Percentiles rank a stretch among this genome's conserved stretches.
Conservation (phyloP, 2,888 invertebrate species). For the Pollenia labialis region DNA sequence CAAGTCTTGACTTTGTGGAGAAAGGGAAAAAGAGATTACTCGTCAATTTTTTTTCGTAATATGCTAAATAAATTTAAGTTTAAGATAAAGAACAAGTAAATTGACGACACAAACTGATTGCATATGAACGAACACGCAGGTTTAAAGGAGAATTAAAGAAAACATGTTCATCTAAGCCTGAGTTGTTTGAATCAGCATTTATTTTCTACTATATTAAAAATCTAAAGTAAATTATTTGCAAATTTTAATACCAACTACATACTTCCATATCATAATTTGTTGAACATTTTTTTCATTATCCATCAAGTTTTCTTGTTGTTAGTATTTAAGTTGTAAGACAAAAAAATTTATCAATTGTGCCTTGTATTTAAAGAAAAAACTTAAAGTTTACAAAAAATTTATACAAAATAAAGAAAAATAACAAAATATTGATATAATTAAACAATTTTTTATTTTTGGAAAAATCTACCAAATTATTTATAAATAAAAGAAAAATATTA, state of each 20-base stretch:
- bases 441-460: not conserved
- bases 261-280: slow-evolving; percentile 68
- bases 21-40: too few relatives aligned
- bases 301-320: slow-evolving; percentile 71
- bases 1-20: too few relatives aligned
- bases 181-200: not conserved
- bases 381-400: slow-evolving; percentile 61
- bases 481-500: too few relatives aligned
- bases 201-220: slow-evolving; percentile 28
- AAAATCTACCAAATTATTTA: too few relatives aligned
- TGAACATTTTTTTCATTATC: slow-evolving; percentile 63
- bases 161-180: too few relatives aligned
- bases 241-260: slow-evolving; percentile 23
- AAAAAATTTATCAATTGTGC: slow-evolving; percentile 65
- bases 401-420: slow-evolving; percentile 47
- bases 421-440: slow-evolving; percentile 3
- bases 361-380: slow-evolving; percentile 67
- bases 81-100: too few relatives aligned
- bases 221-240: slow-evolving; percentile 30
- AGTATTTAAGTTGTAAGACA: slow-evolving; percentile 67
- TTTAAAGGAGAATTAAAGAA: too few relatives aligned
- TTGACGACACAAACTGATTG: too few relatives aligned
- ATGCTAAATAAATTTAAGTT: too few relatives aligned
- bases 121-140: too few relatives aligned
- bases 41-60: too few relatives aligned